These are phyloP conservation scores for Blennius ocellaris DNA, from an alignment of 2,113 vertebrate species.

Conservation along the genomic window DNA sequence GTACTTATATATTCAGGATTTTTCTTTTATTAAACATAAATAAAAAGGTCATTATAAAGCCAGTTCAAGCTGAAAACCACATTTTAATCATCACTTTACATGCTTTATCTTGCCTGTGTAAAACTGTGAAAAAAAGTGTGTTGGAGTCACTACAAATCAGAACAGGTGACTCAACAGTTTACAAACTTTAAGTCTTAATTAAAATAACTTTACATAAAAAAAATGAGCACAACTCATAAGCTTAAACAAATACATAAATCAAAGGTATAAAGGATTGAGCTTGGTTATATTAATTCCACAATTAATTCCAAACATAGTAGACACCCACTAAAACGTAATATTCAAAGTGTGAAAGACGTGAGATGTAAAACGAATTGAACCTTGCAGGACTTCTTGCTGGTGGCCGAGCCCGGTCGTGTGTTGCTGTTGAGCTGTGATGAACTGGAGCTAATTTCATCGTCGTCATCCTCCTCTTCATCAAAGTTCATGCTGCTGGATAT, in stretches of 20 bases:
- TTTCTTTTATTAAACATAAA: background rate
- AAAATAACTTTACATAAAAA: too few species aligned
- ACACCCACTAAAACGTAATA: too few species aligned
- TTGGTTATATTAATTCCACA: too few species aligned
- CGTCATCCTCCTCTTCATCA: constrained; percentile 96
- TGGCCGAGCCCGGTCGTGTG: constrained; percentile 94
- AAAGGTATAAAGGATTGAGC: too few species aligned
- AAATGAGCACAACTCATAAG: too few species aligned
- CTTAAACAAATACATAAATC: too few species aligned
- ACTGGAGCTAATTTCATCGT: constrained; percentile 96
- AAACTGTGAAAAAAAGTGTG: constrained; percentile 1
- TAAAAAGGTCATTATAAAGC: background rate
- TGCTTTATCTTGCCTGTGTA: background rate
- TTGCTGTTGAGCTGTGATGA: constrained; percentile 97
- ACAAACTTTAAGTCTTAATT: background rate
- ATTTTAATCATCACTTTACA: too few species aligned
- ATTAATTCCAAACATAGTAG: too few species aligned
- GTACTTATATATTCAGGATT: background rate
- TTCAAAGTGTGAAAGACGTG: background rate
- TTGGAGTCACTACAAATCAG: background rate
- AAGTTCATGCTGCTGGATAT: constrained; percentile 99
- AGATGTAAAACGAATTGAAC: constrained; percentile 69
- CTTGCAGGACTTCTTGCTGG: constrained; percentile 95
- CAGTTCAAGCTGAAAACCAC: background rate
- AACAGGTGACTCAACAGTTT: background rate